Percentiles rank a stretch among this genome's conserved stretches.
Evolutionary conservation across 2,113 vertebrate species (phyloP).

Genomic region (Peromyscus maniculatus): DNA sequence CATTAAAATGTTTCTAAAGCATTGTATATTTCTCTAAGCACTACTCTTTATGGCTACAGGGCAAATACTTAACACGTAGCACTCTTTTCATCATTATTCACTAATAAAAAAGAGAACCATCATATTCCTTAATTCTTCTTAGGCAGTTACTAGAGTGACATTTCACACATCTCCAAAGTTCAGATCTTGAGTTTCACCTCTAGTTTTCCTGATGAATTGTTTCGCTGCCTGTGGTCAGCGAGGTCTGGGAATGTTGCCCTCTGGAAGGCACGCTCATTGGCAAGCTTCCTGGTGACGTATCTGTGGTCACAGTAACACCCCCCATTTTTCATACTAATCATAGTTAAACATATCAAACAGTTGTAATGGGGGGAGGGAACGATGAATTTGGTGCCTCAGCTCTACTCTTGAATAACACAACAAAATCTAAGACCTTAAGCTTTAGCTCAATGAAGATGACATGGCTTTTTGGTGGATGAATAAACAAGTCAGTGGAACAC

Average conservation of each 20-base stretch:
- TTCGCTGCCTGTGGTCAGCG: background rate
- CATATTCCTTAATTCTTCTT: background rate
- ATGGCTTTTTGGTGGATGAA: too few relatives aligned
- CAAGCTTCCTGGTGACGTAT: background rate
- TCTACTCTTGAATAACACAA: background rate
- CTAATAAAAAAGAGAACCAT: background rate
- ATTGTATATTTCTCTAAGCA: background rate
- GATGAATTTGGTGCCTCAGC: background rate
- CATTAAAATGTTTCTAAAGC: background rate
- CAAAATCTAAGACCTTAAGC: background rate
- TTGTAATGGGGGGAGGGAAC: rapidly evolving
- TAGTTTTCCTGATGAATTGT: background rate
- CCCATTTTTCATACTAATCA: rapidly evolving
- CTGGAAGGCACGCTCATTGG: too few relatives aligned
- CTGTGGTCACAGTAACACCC: rapidly evolving
- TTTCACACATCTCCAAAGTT: background rate
- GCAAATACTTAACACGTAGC: background rate
- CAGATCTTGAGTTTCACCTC: background rate
- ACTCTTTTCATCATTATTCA: background rate
- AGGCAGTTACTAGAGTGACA: background rate
- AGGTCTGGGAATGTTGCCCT: background rate
- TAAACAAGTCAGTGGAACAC: rapidly evolving
- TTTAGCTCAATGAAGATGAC: background rate
- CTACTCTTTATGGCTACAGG: background rate
- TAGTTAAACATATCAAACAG: background rate